These are phyloP conservation scores for Oreortyx pictus DNA, from an alignment of 2,797 vertebrate genomes.

Conservation along the genomic window DNA sequence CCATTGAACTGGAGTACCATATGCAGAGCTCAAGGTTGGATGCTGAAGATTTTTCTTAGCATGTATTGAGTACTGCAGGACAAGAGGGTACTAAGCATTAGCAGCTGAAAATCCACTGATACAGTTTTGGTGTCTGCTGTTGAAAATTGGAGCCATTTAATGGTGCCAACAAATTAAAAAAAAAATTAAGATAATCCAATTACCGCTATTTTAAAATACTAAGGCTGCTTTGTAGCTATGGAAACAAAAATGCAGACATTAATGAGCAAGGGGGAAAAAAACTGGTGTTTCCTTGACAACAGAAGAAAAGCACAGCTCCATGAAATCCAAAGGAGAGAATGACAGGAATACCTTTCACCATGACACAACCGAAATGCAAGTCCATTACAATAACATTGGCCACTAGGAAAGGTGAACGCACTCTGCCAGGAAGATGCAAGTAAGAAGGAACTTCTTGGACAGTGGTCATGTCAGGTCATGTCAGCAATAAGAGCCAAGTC, in stretches of 20 bases:
- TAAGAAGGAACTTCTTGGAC: neutral
- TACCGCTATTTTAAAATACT: conserved; percentile 74
- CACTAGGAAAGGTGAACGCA: neutral
- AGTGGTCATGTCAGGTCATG: neutral
- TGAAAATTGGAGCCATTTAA: conserved; percentile 30
- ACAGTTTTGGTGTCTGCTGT: neutral
- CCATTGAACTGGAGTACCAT: neutral
- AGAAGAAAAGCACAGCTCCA: conserved; percentile 62
- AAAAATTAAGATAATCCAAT: conserved; percentile 54
- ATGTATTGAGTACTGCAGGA: conserved; percentile 24
- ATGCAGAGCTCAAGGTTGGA: neutral
- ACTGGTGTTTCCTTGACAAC: conserved; percentile 80
- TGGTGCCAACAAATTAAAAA: conserved; percentile 30
- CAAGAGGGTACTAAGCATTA: conserved; percentile 26
- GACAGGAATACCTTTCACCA: conserved; percentile 38
- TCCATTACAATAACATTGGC: neutral
- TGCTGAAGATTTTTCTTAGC: conserved; percentile 6
- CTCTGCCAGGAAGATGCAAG: neutral
- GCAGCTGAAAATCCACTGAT: conserved; percentile 53
- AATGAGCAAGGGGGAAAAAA: conserved; percentile 60
- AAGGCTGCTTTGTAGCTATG: conserved; percentile 78
- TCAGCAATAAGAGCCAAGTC: neutral
- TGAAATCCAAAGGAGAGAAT: conserved; percentile 31
- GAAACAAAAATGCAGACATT: conserved; percentile 79
- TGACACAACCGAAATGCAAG: neutral